Evolutionary conservation across 1,140 invertebrate genomes (phyloP), one percentile per base, ranked within the genome.

Genomic region (Colletes latitarsis): DNA sequence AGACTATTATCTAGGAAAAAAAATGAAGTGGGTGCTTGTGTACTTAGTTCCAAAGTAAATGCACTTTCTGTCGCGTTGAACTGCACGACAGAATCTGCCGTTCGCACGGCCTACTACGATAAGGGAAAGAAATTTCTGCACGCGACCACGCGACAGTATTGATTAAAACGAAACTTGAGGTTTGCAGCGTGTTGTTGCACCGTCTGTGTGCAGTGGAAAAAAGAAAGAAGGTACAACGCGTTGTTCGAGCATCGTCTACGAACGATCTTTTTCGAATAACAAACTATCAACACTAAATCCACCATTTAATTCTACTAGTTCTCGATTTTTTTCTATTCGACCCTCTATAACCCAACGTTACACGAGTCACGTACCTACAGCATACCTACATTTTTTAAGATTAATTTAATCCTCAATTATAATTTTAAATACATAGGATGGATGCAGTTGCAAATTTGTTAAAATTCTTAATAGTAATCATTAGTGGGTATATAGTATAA

Each of bases 131-230:
- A 85, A 57, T 85, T 85, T 70, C 73, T 77, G 64, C 58, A 68
- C 70, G 53, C 72, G 58, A 85, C 71, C 82, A 84, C 82, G 78
- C 83, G 77, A 85, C 83, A 66, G 60, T 85, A 85, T 85, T 82
- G 84, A 85, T 85, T 66, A 69, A 84, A 82, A 75, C 74, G 64
- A 76, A 82, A 85, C 73, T 82, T 52, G 58, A 70, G 69, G 81
- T 74, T 71, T 67, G 21, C 52, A 70, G 49, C 43, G 43, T 41
- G 68, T 72, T 72, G 69, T 64, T 73, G 19, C 46, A 17, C 30
- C 64, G 58, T 4, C 81, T 63, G 53, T 19, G 6, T 12, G 53
- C 39, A 21, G 17, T 12, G 10, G 46, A 62, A 43, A 66, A 49
- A 49, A 49, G 49, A 10, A 12, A 49, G 10, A 3, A 49, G 10